phyloP scores from a whole-genome alignment of 1,140 invertebrate species.

The Parasteatoda tepidariorum region DNA sequence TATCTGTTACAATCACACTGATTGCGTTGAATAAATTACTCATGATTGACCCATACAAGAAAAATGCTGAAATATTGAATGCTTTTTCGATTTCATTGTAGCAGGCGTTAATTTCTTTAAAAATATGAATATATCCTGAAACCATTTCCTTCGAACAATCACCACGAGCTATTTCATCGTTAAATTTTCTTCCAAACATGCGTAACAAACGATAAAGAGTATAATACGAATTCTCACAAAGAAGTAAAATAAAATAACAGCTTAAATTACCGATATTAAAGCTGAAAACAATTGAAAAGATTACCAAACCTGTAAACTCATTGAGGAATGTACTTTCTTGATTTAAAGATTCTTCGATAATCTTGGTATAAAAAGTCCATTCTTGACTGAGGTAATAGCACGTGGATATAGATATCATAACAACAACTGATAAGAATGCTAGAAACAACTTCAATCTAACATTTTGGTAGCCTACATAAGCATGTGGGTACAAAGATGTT shows the following conservation, averaged over 20 bases:
- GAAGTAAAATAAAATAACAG: neutral
- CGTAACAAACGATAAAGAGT: neutral
- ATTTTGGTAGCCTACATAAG: neutral
- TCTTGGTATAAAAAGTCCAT: neutral
- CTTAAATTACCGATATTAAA: neutral
- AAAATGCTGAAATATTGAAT: neutral
- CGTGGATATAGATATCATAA: neutral
- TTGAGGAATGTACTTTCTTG: neutral
- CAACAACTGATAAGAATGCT: neutral
- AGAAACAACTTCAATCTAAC: neutral
- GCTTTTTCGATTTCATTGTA: constrained; percentile 3
- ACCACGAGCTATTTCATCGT: neutral
- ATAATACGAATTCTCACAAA: constrained; percentile 5
- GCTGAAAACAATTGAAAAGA: neutral
- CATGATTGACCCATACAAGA: constrained; percentile 1
- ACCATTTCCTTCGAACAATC: neutral
- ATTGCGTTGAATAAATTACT: constrained; percentile 7
- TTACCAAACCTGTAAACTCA: neutral
- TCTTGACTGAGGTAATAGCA: constrained; percentile 2
- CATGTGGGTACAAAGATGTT: neutral
- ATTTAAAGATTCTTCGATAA: neutral
- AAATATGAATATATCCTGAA: neutral
- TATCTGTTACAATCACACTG: neutral
- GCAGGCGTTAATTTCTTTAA: neutral
- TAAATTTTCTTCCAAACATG: neutral